Evolutionary conservation across 2,888 invertebrate species (phyloP).

Genomic region (Deladenus siricidicola): DNA sequence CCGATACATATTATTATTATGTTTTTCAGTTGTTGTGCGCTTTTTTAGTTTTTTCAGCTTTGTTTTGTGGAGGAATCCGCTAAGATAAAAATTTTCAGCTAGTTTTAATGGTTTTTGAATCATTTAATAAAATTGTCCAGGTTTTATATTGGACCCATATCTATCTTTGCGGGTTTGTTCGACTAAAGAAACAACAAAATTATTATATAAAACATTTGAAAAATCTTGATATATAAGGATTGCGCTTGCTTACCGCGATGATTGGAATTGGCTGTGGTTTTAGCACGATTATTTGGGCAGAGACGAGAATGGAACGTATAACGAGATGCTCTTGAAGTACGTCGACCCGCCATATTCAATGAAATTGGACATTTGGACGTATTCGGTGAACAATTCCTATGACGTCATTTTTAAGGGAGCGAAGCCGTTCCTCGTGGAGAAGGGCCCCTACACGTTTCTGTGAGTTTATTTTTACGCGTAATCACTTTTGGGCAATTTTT

Average conservation of each 20-base stretch:
- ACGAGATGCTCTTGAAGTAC: slow-evolving; percentile 42
- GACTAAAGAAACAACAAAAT: neutral
- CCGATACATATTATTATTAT: no score
- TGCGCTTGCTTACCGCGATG: neutral
- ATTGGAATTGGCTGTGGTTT: slow-evolving; percentile 6
- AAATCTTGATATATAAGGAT: neutral
- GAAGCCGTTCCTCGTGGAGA: slow-evolving; percentile 40
- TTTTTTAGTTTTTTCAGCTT: no score
- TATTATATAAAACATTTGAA: neutral
- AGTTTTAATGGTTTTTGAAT: no score
- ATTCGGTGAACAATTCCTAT: slow-evolving; percentile 49
- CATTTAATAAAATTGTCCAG: no score
- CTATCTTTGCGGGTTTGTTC: no score
- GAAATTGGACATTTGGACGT: slow-evolving; percentile 44
- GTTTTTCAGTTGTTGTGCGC: no score
- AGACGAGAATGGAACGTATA: slow-evolving; percentile 40
- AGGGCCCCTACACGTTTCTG: slow-evolving; percentile 52
- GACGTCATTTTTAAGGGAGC: slow-evolving; percentile 41
- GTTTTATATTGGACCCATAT: no score
- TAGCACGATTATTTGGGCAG: slow-evolving; percentile 42
- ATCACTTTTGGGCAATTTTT: no score
- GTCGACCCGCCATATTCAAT: slow-evolving; percentile 41
- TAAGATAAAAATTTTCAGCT: no score
- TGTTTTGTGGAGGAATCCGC: no score
- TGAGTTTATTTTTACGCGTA: slow-evolving; percentile 26